A percentile compares a stretch with the other conserved stretches of the same genome.
Evolutionary conservation across 1,140 invertebrate genomes (phyloP).

Genomic region (Luehdorfia chinensis): DNA sequence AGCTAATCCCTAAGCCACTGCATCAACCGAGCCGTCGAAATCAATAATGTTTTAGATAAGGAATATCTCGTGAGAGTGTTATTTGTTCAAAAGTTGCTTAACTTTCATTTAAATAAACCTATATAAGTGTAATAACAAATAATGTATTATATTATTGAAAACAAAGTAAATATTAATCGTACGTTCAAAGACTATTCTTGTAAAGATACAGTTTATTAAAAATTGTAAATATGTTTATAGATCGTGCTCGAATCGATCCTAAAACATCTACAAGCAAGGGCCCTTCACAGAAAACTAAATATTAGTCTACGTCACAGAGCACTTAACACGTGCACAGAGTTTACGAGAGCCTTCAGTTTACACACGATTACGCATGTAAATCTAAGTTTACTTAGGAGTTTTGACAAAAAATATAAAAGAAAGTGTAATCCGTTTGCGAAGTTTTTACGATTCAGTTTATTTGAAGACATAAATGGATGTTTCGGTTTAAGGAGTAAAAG

Average conservation of each 20-base stretch:
- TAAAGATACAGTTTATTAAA: too few relatives aligned
- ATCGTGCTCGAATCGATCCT: slow-evolving; percentile 18
- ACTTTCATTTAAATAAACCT: too few relatives aligned
- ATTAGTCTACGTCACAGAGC: slow-evolving; percentile 16
- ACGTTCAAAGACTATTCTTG: too few relatives aligned
- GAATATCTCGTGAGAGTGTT: too few relatives aligned
- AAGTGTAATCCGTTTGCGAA: slow-evolving; percentile 12
- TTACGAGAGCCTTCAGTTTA: slow-evolving; percentile 9
- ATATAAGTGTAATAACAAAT: too few relatives aligned
- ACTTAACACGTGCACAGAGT: slow-evolving; percentile 15
- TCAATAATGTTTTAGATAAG: too few relatives aligned
- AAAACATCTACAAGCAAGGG: slow-evolving; percentile 5
- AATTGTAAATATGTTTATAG: slow-evolving; percentile 53
- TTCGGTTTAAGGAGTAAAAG: slow-evolving; percentile 17
- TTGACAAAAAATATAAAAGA: slow-evolving; percentile 16
- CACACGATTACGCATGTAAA: slow-evolving; percentile 18
- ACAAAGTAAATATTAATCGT: too few relatives aligned
- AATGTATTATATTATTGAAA: too few relatives aligned
- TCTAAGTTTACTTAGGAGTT: slow-evolving; percentile 18
- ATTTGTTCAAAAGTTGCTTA: too few relatives aligned
- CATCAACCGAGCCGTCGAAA: too few relatives aligned
- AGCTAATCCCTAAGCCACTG: too few relatives aligned
- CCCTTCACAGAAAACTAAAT: slow-evolving; percentile 12
- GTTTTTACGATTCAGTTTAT: slow-evolving; percentile 18
- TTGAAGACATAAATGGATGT: slow-evolving; percentile 18